These are phyloP conservation scores for Caenorhabditis virilis DNA, from an alignment of 2,888 invertebrate genomes.

Conservation along the genomic window DNA sequence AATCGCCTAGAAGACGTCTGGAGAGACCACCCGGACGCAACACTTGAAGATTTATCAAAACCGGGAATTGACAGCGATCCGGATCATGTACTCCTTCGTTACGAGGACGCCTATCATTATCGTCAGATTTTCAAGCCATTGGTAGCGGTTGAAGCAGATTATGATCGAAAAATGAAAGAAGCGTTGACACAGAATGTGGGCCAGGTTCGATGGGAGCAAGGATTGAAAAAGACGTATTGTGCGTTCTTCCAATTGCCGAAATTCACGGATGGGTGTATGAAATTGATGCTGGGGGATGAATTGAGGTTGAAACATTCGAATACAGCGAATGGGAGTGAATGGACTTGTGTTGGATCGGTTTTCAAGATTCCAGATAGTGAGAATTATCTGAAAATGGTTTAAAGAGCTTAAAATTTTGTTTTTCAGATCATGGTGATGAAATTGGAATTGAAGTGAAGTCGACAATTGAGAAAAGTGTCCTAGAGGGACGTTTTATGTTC, in stretches of 20 bases:
- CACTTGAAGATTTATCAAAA: constrained; percentile 95
- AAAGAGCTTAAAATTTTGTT: not conserved
- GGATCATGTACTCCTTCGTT: constrained; percentile 80
- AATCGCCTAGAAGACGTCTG: constrained; percentile 97
- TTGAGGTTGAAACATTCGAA: constrained; percentile 79
- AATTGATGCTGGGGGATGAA: constrained; percentile 98
- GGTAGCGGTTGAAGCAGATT: constrained; percentile 95
- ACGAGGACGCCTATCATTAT: constrained; percentile 98
- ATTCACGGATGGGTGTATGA: constrained; percentile 89
- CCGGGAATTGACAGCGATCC: constrained; percentile 98
- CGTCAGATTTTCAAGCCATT: constrained; percentile 96
- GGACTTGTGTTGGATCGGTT: constrained; percentile 97
- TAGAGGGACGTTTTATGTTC: constrained; percentile 91
- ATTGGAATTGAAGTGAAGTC: constrained; percentile 94
- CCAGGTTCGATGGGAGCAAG: constrained; percentile 97
- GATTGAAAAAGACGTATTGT: constrained; percentile 94
- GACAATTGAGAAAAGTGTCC: constrained; percentile 81
- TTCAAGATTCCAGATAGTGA: constrained; percentile 77
- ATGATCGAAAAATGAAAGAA: constrained; percentile 94
- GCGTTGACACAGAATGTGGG: constrained; percentile 87
- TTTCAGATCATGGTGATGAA: constrained; percentile 86
- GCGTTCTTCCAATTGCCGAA: constrained; percentile 96
- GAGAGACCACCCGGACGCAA: constrained; percentile 97
- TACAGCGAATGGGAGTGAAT: constrained; percentile 71
- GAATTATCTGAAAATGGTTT: constrained; percentile 41